A percentile compares a stretch with the other conserved stretches of the same genome.
Evolutionary conservation across 1,140 invertebrate genomes (phyloP).

Genomic region (Drosophila nannoptera): DNA sequence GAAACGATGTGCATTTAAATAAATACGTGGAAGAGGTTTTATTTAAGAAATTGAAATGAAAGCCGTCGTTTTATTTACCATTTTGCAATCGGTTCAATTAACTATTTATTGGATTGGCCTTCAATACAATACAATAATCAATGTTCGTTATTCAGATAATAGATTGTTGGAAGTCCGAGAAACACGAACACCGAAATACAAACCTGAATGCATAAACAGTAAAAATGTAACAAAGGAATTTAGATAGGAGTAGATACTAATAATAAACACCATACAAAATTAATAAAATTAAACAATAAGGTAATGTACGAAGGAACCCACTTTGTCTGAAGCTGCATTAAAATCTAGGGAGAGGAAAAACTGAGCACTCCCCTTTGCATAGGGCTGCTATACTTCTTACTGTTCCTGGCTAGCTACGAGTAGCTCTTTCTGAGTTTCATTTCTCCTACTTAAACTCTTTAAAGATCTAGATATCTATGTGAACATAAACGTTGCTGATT

Average conservation of each 20-base stretch:
- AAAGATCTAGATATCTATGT: slow-evolving; percentile 26
- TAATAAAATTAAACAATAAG: slow-evolving; percentile 22
- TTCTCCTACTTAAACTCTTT: slow-evolving; percentile 41
- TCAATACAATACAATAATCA: slow-evolving; percentile 57
- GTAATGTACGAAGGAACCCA: slow-evolving; percentile 19
- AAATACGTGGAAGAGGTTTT: slow-evolving; percentile 29
- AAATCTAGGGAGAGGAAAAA: too few species aligned
- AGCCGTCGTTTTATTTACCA: slow-evolving; percentile 39
- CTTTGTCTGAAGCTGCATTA: too few species aligned
- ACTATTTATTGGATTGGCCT: slow-evolving; percentile 63
- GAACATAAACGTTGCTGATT: slow-evolving; percentile 13
- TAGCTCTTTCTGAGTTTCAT: slow-evolving; percentile 51
- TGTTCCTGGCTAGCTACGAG: slow-evolving; percentile 62
- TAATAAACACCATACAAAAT: slow-evolving; percentile 37
- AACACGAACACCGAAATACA: slow-evolving; percentile 27
- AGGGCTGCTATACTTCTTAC: slow-evolving; percentile 42
- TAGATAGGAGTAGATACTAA: slow-evolving; percentile 27
- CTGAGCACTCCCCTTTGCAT: background rate
- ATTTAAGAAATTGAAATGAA: slow-evolving; percentile 44
- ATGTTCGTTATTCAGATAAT: slow-evolving; percentile 4
- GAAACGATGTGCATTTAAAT: slow-evolving; percentile 57
- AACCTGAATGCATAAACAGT: slow-evolving; percentile 58
- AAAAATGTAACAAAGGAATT: slow-evolving; percentile 28
- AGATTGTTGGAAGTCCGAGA: background rate
- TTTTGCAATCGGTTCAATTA: slow-evolving; percentile 68